Conservation (phyloP, 2,113 vertebrate species). For the Pterophyllum scalare region DNA sequence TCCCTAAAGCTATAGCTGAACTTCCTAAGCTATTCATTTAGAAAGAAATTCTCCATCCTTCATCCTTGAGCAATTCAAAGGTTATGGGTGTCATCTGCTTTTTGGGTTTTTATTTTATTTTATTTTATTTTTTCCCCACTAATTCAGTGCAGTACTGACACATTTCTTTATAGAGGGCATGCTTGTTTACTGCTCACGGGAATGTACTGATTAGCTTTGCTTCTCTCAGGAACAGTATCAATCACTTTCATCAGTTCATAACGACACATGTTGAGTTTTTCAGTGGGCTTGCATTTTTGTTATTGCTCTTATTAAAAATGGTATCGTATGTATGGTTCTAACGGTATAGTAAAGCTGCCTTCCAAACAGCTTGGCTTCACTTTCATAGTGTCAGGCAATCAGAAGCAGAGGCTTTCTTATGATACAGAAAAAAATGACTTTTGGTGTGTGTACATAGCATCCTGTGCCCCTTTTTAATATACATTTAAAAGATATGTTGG, state of each 20-base stretch:
- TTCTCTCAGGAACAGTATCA: background rate
- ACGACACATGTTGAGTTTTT: background rate
- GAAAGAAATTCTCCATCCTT: background rate
- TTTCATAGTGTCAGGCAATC: background rate
- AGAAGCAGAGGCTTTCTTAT: background rate
- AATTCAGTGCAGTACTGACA: background rate
- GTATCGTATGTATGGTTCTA: background rate
- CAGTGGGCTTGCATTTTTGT: background rate
- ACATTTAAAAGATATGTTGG: conserved; percentile 1
- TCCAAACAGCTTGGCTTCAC: background rate
- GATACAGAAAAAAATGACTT: background rate
- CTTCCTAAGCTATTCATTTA: background rate
- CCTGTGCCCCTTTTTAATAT: background rate
- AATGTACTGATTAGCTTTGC: background rate
- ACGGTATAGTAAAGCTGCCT: background rate
- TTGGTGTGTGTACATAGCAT: background rate
- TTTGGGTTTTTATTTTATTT: background rate
- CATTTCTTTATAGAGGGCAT: background rate
- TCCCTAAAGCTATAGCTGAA: conserved; percentile 2
- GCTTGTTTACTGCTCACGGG: background rate
- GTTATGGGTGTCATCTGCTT: background rate
- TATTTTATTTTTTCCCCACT: background rate
- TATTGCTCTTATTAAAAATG: background rate
- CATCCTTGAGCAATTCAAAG: background rate
- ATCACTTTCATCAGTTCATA: background rate